A percentile compares a stretch with the other conserved stretches of the same genome.
phyloP scores from a whole-genome alignment of 2,888 invertebrate species.

The Eutolmus rufibarbis region DNA sequence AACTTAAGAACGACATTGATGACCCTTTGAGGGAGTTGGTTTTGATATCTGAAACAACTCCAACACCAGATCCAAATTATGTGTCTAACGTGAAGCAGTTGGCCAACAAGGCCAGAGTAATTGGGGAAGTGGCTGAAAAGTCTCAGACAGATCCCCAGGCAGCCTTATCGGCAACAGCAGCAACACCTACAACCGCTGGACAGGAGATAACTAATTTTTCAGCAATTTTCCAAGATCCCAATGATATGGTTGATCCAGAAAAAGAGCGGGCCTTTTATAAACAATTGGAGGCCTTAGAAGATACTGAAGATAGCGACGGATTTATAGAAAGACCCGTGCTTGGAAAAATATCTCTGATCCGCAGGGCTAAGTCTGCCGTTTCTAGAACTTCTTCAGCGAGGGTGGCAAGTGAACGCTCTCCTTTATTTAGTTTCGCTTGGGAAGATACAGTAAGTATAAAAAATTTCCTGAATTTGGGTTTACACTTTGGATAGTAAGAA shows the following conservation, averaged over 20 bases:
- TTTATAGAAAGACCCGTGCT: constrained; percentile 69
- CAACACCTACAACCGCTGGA: constrained; percentile 10
- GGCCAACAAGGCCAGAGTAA: constrained; percentile 70
- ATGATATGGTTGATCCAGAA: constrained; percentile 59
- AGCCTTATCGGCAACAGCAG: not conserved
- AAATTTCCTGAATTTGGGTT: not conserved
- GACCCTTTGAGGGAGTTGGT: constrained; percentile 74
- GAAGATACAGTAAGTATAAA: constrained; percentile 31
- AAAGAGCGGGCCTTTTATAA: constrained; percentile 60
- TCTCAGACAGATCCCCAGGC: not conserved
- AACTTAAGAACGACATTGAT: constrained; percentile 14
- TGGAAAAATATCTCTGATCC: constrained; percentile 72
- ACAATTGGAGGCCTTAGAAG: constrained; percentile 59
- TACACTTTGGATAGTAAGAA: too few relatives aligned
- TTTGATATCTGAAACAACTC: constrained; percentile 64
- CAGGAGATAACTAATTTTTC: constrained; percentile 44
- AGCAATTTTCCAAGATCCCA: constrained; percentile 59
- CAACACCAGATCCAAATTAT: constrained; percentile 55
- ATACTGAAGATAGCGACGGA: constrained; percentile 61
- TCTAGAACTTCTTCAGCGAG: constrained; percentile 52
- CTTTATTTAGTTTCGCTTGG: constrained; percentile 50
- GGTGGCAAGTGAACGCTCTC: constrained; percentile 45
- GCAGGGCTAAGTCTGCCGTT: constrained; percentile 72
- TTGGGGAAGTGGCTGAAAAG: constrained; percentile 57
- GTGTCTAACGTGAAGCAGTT: constrained; percentile 66